phyloP scores from a whole-genome alignment of 2,113 vertebrate species.

The Platichthys flesus region DNA sequence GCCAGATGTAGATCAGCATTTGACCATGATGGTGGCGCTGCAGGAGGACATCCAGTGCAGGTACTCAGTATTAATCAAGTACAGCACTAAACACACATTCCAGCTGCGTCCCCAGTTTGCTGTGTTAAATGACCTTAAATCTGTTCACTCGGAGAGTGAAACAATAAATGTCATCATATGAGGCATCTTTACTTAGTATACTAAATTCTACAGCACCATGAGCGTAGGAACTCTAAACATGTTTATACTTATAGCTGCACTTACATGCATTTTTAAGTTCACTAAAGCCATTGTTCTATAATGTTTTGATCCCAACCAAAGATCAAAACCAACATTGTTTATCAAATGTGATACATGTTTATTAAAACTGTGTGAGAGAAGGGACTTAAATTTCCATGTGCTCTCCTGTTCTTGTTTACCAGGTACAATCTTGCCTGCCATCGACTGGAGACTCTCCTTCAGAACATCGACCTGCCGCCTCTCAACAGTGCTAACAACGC shows the following conservation, averaged over 20 bases:
- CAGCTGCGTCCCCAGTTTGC: too few relatives aligned
- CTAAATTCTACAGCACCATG: too few relatives aligned
- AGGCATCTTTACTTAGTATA: too few relatives aligned
- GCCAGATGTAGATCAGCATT: conserved; percentile 95
- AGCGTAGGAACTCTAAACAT: too few relatives aligned
- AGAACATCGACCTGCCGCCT: conserved; percentile 97
- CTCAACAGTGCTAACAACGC: conserved; percentile 98
- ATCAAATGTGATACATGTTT: neutral
- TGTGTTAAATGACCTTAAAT: too few relatives aligned
- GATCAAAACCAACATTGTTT: neutral
- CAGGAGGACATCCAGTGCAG: conserved; percentile 99
- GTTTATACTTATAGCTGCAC: too few relatives aligned
- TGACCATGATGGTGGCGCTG: conserved; percentile 96
- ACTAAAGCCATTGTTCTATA: too few relatives aligned
- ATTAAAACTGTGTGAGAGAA: neutral
- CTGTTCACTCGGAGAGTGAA: too few relatives aligned
- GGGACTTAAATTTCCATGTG: neutral
- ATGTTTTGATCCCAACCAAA: too few relatives aligned
- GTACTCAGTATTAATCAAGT: conserved; percentile 67
- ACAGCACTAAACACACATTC: neutral
- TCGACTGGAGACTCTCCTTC: conserved; percentile 94
- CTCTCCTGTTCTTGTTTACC: conserved; percentile 9
- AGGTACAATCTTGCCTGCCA: conserved; percentile 99
- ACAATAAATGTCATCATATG: too few relatives aligned
- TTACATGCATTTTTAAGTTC: too few relatives aligned